Base-by-base conservation (phyloP, 2,113 vertebrate genomes). In the Oreocharis arfaki region DNA sequence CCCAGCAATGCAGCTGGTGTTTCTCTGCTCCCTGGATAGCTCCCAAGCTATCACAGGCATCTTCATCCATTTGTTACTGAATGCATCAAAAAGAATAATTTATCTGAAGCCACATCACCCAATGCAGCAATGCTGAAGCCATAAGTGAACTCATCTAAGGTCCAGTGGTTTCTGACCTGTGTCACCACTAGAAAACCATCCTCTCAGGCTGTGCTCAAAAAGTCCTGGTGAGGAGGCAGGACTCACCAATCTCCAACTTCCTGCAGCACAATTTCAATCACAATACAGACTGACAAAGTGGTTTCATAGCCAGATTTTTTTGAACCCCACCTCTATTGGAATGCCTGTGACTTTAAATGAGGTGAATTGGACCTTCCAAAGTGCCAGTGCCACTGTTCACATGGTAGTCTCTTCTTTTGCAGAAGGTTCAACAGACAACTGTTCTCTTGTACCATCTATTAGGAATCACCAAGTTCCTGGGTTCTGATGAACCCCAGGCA, bases 21-120 rank as follows among this genome's bases (percentile, higher is more conserved):
- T 53, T 65, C 27, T 35, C 32, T 37, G 27, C 24, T 75, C 9
- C 6, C 27, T 7, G 13, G 2, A 47, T 23, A 64, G 4, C 19
- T 41, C 23, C 27, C 28, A 42, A 27, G 21, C 33, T 57, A 35
- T 13, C 33, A n/a, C 21, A 18, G 11, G 10, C 26, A 41, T 13
- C 26, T 75, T 82, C 52, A 42, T 14, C 20, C 13, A 18, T n/a
- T 61, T 44, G 2, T 53, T 53, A 12, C 22, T 24, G 15, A 44
- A 49, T 3, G 5, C 10, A 41, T 19, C 15, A 56, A 49, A 46
- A 50, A 22, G 3, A 64, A 9, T 27, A n/a, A 60, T 11, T 50
- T 10, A 49, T 33, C 10, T 13, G 13, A 67, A 59, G 21, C 17
- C 4, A 2, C 44, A 21, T 21, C 0, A 1, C 16, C 14, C 1